Base-by-base conservation (phyloP, 1,140 invertebrate species). In the Oppia nitens region DNA sequence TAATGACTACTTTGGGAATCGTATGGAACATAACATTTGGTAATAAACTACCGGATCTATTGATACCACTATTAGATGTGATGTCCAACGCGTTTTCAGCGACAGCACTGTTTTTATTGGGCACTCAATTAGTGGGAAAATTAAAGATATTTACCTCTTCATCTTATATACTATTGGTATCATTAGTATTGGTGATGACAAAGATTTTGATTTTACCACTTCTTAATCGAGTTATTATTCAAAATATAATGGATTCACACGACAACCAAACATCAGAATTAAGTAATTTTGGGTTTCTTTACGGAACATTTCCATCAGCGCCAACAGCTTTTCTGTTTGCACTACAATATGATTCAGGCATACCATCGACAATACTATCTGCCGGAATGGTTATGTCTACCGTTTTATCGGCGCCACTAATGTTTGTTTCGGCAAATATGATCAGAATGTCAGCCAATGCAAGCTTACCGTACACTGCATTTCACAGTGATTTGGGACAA, bases 291-390 rank as follows among this genome's bases (percentile, higher is more conserved):
- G 91, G 85, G 0, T 97, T 96, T 74, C 76, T 97, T 0, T 97
- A 97, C 72, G 92, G 93, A 54, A 95, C 89, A 0, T 87, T 96
- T 70, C 93, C 92, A 1, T 83, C 90, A 32, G 91, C 92, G 26
- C 92, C 93, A 0, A 87, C 87, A 47, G 84, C 93, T 3, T 95
- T 94, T 72, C 86, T 97, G 6, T 93, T 93, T 72, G 88, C 91
- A 2, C 81, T 84, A 40, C 80, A 88, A 57, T 96, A 93, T 69
- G 55, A 53, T 29, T 17, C 32, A 6, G 26, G 26, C 11, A 2
- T 63, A 3, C 26, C 32, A 29, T 45, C 62, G 32, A 23, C 32
- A 11, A 51, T 63, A 74, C 84, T 88, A 70, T 88, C 91, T 1
- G 84, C 83, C 60, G 83, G 85, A 47, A 87, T 96, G 83, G 89